Evolutionary conservation across 2,113 vertebrate genomes (phyloP).

Genomic region (Myanophis thanlyinensis): DNA sequence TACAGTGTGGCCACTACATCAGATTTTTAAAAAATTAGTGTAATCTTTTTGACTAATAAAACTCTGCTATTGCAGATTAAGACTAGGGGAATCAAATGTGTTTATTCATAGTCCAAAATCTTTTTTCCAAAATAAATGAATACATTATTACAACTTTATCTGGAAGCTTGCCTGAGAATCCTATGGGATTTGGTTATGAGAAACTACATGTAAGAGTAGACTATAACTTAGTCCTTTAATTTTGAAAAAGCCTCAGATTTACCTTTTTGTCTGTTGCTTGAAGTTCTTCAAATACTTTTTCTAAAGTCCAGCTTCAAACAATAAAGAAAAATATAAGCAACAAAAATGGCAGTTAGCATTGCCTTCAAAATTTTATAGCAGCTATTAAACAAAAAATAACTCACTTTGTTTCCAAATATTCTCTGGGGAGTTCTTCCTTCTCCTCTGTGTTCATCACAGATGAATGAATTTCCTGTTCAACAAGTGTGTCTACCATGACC

Average conservation of each 20-base stretch:
- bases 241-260: background rate
- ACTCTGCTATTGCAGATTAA: background rate
- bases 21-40: background rate
- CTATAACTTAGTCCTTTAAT: background rate
- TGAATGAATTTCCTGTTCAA: constrained; percentile 91
- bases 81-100: background rate
- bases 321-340: constrained; percentile 25
- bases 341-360: constrained; percentile 20
- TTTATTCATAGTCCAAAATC: background rate
- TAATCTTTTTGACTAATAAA: background rate
- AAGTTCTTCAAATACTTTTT: constrained; percentile 96
- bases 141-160: background rate
- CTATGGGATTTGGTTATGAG: background rate
- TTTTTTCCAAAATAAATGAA: background rate
- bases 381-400: constrained; percentile 31
- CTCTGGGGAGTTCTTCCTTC: constrained; percentile 85
- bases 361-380: background rate
- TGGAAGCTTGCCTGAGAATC: too few species aligned
- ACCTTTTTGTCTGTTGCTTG: constrained; percentile 93
- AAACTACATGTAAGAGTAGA: background rate
- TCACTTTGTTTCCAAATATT: constrained; percentile 91
- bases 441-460: constrained; percentile 82
- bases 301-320: constrained; percentile 88
- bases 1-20: background rate
- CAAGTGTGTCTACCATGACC: constrained; percentile 94